Evolutionary conservation across 2,797 vertebrate species (phyloP), one percentile per base, ranked within the genome.

Genomic region (Myripristis jacobus): DNA sequence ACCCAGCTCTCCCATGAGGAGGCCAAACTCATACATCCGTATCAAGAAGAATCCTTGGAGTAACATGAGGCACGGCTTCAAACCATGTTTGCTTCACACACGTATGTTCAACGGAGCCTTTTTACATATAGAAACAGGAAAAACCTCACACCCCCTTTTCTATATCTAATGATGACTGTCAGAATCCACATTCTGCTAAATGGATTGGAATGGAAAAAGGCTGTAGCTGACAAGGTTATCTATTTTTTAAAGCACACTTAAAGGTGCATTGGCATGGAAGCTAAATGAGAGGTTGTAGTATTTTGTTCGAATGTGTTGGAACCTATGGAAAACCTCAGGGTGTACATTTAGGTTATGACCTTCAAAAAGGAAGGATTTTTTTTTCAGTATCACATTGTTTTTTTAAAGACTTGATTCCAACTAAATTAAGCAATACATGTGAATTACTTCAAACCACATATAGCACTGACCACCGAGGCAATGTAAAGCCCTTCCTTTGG

Each of bases 151-250:
- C 16, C 16, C 9, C 19, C 36, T 18, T 48, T 36, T 24, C 36
- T 16, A 58, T 22, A 4, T 36, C 27, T n/a, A 19, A 46, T 3
- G 46, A 27, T 12, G 11, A 38, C n/a, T 21, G 25, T 11, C 16
- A 51, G 25, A 53, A 27, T 27, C n/a, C 13, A 31, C 22, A 53
- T 24, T 41, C 27, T 43, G 52, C 43, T 36, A 21, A 54, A 36
- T 18, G 44, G 55, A 54, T 46, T 18, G 44, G 55, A 66, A 60
- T 65, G 70, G 70, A 53, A 60, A 55, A 66, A 54, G 18, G 41
- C 34, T 67, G 50, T 41, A 41, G 38, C 13, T 41, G 38, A 16
- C 38, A 15, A 41, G 38, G 31, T 66, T 36, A 59, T 73, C 10
- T 59, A 47, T 59, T 46, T 73, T 72, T 66, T 1, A 44, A 12